Base-by-base conservation (phyloP, 2,797 vertebrate species). In the Phaenicophaeus curvirostris region DNA sequence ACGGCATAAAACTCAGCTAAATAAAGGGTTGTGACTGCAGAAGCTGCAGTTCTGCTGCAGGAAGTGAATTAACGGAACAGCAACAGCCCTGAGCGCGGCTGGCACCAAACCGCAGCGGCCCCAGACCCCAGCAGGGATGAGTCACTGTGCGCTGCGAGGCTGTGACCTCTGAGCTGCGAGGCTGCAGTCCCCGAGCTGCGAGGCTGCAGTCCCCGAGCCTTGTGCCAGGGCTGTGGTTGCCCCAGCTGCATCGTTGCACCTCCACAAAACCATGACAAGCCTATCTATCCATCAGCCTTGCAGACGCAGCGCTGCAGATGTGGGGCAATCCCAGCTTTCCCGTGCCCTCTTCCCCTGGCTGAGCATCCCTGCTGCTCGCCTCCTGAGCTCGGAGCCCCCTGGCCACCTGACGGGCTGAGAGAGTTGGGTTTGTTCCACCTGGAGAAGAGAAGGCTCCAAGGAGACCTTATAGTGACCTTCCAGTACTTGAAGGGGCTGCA, bases 301-400 rank as follows among this genome's bases (percentile, higher is more conserved):
- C 72, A 51, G 54, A 35, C 51, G 31, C 7, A 5, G 44, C 4
- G 3, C 68, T 25, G 12, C 30, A 23, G 15, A 7, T 0, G 1
- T 35, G 50, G 83, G 35, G 30, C 42, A 42, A 20, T 59, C 33
- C 12, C 8, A 3, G 44, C 6, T 33, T 17, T 19, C 14, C 31
- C 0, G 0, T 2, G 2, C 2, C 4, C 4, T 15, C 25, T 25
- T 51, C 39, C 51, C 25, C n/a, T 6, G 25, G 4, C 37, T 4
- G 1, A 21, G 23, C 17, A 9, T n/a, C 11, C 1, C 44, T 6
- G 37, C 82, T 15, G 11, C 37, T 53, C 8, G 6, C 37, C 6
- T 13, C 15, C 77, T 1, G 14, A 46, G 42, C 11, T 1, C 2
- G 2, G 31, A 12, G 28, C n/a, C 35, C 2, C 1, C 27, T 11